A percentile compares a stretch with the other conserved stretches of the same genome.
Conservation (phyloP, 1,140 invertebrate genomes). For the Drosophila ananassae region DNA sequence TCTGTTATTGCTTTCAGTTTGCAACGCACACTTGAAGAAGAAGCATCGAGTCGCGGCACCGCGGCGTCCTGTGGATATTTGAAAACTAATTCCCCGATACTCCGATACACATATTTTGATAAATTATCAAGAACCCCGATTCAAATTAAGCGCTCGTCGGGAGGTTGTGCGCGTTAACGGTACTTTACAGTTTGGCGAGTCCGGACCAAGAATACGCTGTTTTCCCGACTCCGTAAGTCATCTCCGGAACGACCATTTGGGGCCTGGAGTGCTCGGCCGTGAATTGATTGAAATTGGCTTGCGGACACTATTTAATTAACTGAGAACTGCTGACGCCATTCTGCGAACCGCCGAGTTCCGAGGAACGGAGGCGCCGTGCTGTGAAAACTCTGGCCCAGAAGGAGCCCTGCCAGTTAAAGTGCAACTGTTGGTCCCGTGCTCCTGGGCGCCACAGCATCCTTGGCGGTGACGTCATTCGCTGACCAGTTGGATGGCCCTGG, state of each 20-base stretch:
- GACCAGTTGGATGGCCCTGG: conserved; percentile 28
- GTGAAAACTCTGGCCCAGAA: not conserved
- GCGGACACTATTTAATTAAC: conserved; percentile 9
- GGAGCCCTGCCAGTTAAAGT: not conserved
- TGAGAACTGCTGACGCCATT: not conserved
- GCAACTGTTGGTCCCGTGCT: not conserved
- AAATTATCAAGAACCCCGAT: not conserved
- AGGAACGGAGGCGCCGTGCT: not conserved
- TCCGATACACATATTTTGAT: too few species aligned
- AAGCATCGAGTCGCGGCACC: too few species aligned
- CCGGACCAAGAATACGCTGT: not conserved
- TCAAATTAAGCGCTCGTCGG: not conserved
- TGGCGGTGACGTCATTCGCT: conserved; percentile 53
- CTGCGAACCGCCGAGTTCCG: not conserved
- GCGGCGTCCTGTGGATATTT: too few species aligned
- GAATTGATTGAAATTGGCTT: not conserved
- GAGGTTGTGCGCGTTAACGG: conserved; percentile 1
- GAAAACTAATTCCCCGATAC: too few species aligned
- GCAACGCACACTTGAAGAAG: too few species aligned
- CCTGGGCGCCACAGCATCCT: conserved; percentile 44
- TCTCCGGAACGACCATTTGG: not conserved
- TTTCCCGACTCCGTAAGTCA: not conserved
- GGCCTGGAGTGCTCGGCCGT: conserved; percentile 9
- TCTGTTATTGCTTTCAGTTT: too few species aligned
- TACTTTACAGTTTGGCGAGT: not conserved